Percentiles rank a stretch among this genome's conserved stretches.
These are phyloP conservation scores for Presbytis comata DNA, from an alignment of 2,797 vertebrate species.

Conservation along the genomic window DNA sequence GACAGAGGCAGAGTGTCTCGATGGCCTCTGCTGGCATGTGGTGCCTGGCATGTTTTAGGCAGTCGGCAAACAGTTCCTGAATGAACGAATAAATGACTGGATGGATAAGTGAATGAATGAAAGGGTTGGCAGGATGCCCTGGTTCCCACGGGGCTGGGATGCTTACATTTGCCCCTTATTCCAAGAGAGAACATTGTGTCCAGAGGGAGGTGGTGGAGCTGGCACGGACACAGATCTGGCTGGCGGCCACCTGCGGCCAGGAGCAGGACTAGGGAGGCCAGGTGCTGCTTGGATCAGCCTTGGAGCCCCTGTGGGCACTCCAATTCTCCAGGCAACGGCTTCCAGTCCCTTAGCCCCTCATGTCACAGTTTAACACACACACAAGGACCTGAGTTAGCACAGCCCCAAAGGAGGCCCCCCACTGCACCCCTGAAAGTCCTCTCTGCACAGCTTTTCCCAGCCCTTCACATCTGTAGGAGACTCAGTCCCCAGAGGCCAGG, in stretches of 20 bases:
- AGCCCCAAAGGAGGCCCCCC: background rate
- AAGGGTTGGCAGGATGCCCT: background rate
- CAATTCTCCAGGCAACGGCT: background rate
- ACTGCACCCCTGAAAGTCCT: accelerated
- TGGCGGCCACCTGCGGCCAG: background rate
- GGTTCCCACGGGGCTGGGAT: background rate
- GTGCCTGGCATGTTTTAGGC: background rate
- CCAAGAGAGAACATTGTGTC: background rate
- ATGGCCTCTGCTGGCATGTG: background rate
- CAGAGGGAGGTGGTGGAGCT: background rate
- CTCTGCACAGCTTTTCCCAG: background rate
- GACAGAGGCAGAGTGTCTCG: background rate
- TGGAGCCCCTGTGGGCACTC: background rate
- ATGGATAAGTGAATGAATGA: background rate
- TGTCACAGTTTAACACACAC: background rate
- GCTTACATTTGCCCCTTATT: background rate
- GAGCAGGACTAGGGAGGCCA: background rate
- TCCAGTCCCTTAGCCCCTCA: background rate
- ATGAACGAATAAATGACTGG: background rate
- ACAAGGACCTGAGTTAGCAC: background rate
- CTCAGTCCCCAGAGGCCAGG: background rate
- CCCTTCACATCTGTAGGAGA: background rate
- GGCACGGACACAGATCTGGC: background rate
- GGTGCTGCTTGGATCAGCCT: background rate
- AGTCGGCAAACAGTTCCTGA: background rate